A percentile compares a stretch with the other conserved stretches of the same genome.
These are phyloP conservation scores for Pyralis farinalis DNA, from an alignment of 2,888 invertebrate genomes.

Conservation along the genomic window DNA sequence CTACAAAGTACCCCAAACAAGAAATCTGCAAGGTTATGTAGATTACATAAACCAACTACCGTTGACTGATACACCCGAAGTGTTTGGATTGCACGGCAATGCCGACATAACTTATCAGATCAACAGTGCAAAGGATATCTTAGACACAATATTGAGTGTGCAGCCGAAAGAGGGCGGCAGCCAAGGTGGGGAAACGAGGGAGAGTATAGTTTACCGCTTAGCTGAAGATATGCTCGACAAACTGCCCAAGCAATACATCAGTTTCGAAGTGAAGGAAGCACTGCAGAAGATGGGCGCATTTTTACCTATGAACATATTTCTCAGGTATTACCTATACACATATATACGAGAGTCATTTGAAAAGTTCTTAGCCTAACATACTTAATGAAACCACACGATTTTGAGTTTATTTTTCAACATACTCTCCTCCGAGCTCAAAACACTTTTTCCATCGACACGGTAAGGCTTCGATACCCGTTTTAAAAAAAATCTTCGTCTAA, in stretches of 20 bases:
- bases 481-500: too few species aligned
- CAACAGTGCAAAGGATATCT: conserved; percentile 95
- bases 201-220: conserved; percentile 93
- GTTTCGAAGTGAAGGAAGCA: conserved; percentile 94
- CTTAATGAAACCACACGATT: too few species aligned
- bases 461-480: too few species aligned
- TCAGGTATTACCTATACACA: too few species aligned
- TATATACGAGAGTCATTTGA: too few species aligned
- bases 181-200: conserved; percentile 95
- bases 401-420: too few species aligned
- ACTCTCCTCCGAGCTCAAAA: too few species aligned
- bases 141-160: conserved; percentile 97
- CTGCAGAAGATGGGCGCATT: conserved; percentile 95
- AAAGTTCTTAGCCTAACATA: too few species aligned
- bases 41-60: conserved; percentile 94
- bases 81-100: conserved; percentile 97
- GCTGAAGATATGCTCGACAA: conserved; percentile 94
- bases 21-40: conserved; percentile 88
- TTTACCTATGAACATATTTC: conserved; percentile 97
- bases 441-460: too few species aligned
- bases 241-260: conserved; percentile 91
- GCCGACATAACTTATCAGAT: conserved; percentile 99
- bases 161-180: conserved; percentile 97
- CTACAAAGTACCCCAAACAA: conserved; percentile 93
- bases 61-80: conserved; percentile 94